Conservation (phyloP, 2,888 invertebrate species). For the Lochmaea crataegi region DNA sequence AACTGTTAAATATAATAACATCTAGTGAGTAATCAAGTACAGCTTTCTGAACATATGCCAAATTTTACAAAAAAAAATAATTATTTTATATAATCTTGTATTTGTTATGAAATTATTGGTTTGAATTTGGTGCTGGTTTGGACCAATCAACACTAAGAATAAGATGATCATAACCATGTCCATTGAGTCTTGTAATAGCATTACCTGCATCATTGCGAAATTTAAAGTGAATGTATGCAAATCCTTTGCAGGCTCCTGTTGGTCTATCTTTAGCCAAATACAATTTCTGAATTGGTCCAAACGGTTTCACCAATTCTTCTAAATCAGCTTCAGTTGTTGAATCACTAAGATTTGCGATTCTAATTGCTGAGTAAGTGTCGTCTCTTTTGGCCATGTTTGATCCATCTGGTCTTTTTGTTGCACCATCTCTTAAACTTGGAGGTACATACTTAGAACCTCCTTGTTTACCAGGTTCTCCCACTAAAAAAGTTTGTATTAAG, state of each 20-base stretch:
- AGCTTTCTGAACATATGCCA: no score
- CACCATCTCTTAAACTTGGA: constrained; percentile 88
- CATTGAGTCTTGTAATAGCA: constrained; percentile 90
- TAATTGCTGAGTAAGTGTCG: constrained; percentile 86
- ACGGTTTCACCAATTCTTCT: constrained; percentile 93
- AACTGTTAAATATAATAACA: no score
- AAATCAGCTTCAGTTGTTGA: constrained; percentile 95
- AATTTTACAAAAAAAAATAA: not conserved
- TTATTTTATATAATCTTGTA: not conserved
- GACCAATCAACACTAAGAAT: constrained; percentile 99
- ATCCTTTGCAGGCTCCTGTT: constrained; percentile 92
- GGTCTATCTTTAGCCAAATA: constrained; percentile 95
- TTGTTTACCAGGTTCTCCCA: constrained; percentile 56
- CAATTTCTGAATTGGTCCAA: constrained; percentile 93
- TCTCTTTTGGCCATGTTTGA: constrained; percentile 77
- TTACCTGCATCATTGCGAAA: constrained; percentile 90
- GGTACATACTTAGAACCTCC: constrained; percentile 84
- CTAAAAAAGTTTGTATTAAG: constrained; percentile 17
- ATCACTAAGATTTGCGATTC: constrained; percentile 97
- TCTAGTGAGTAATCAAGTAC: no score
- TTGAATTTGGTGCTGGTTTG: constrained; percentile 71
- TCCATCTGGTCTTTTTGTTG: constrained; percentile 75
- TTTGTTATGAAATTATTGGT: constrained; percentile 24
- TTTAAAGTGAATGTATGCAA: constrained; percentile 98
- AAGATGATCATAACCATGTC: constrained; percentile 97